These are phyloP conservation scores for Sphaerophoria taeniata DNA, from an alignment of 2,888 invertebrate species.

Conservation along the genomic window DNA sequence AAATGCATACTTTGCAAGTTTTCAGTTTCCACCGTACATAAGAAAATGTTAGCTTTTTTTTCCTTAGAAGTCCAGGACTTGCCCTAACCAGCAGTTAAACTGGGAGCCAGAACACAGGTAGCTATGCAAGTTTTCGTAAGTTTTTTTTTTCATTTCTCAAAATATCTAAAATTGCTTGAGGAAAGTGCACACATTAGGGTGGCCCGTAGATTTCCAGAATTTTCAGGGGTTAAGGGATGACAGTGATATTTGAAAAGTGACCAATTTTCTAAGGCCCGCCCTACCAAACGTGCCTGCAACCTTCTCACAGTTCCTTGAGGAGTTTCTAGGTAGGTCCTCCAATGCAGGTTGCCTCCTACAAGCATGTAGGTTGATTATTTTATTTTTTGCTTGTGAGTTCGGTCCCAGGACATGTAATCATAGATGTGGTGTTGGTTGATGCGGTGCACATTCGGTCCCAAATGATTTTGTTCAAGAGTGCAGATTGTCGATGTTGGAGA, in stretches of 20 bases:
- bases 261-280: too few relatives aligned
- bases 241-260: too few relatives aligned
- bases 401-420: conserved; percentile 67
- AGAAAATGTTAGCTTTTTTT: background rate
- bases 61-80: conserved; percentile 14
- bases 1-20: conserved; percentile 72
- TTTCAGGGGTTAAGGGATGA: conserved; percentile 25
- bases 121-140: conserved; percentile 41
- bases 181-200: background rate
- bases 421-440: conserved; percentile 47
- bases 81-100: conserved; percentile 45
- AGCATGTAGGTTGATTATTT: conserved; percentile 5
- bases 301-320: conserved; percentile 60
- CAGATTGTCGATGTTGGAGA: conserved; percentile 61
- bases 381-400: conserved; percentile 1
- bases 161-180: too few relatives aligned
- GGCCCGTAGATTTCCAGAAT: conserved; percentile 38
- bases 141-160: conserved; percentile 15
- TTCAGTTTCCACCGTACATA: conserved; percentile 23
- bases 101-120: conserved; percentile 3
- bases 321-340: conserved; percentile 17
- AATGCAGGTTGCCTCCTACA: background rate
- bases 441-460: conserved; percentile 16
- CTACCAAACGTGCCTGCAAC: background rate
- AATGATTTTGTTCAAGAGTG: conserved; percentile 51